phyloP scores from a whole-genome alignment of 2,113 vertebrate genomes.

The Perca schrenkii region DNA sequence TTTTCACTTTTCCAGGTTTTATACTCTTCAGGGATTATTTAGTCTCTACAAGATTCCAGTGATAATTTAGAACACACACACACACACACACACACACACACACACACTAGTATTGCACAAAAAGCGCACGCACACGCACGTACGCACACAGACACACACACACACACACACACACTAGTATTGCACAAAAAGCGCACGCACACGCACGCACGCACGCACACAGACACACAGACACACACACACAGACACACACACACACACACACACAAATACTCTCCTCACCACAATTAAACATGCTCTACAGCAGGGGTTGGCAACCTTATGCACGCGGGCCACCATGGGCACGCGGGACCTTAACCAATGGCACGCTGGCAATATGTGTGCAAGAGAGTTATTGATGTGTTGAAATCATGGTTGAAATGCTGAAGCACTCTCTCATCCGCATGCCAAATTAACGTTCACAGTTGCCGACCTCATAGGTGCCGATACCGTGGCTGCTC shows the following conservation, averaged over 20 bases:
- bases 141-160: background rate
- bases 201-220: conserved; percentile 19
- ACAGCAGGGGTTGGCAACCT: too few species aligned
- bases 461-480: too few species aligned
- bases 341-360: too few species aligned
- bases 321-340: too few species aligned
- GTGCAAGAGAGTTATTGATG: too few species aligned
- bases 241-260: conserved; percentile 25
- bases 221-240: conserved; percentile 8
- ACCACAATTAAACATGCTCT: conserved; percentile 62
- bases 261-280: conserved; percentile 10
- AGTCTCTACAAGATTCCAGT: conserved; percentile 21
- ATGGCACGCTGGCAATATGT: too few species aligned
- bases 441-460: too few species aligned
- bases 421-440: too few species aligned
- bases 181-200: background rate
- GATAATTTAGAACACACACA: conserved; percentile 35
- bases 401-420: too few species aligned
- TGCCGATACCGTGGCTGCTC: too few species aligned
- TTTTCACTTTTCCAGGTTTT: conserved; percentile 62
- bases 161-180: conserved; percentile 4
- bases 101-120: background rate
- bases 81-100: background rate
- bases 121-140: background rate
- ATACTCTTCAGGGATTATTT: conserved; percentile 45